A percentile compares a stretch with the other conserved stretches of the same genome.
Evolutionary conservation across 2,888 invertebrate genomes (phyloP).

Genomic region (Anarsia innoxiella): DNA sequence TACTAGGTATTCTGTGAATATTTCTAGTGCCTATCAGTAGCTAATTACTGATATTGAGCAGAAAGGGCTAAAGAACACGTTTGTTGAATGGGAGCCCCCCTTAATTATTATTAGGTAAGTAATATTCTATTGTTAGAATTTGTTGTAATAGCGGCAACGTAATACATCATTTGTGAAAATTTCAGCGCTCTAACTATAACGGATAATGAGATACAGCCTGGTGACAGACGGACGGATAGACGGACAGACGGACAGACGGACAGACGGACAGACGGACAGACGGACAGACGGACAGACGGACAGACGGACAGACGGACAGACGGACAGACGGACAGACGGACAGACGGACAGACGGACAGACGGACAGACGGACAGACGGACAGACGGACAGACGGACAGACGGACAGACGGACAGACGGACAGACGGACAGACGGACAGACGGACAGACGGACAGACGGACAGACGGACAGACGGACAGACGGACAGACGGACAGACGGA

Average conservation of each 20-base stretch:
- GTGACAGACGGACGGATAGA: too few species aligned
- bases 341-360: neutral
- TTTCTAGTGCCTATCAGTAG: too few species aligned
- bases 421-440: neutral
- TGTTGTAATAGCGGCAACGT: too few species aligned
- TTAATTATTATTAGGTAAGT: too few species aligned
- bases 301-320: neutral
- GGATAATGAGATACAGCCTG: too few species aligned
- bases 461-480: neutral
- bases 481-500: neutral
- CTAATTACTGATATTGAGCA: too few species aligned
- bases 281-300: neutral
- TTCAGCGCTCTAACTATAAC: too few species aligned
- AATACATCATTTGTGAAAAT: too few species aligned
- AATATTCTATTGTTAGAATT: too few species aligned
- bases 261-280: neutral
- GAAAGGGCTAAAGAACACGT: too few species aligned
- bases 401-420: neutral
- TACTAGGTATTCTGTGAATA: too few species aligned
- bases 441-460: neutral
- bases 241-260: neutral
- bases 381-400: neutral
- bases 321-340: neutral
- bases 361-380: neutral
- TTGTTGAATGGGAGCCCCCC: too few species aligned